phyloP scores from a whole-genome alignment of 2,113 vertebrate species.

The Eupsittula cactorum region DNA sequence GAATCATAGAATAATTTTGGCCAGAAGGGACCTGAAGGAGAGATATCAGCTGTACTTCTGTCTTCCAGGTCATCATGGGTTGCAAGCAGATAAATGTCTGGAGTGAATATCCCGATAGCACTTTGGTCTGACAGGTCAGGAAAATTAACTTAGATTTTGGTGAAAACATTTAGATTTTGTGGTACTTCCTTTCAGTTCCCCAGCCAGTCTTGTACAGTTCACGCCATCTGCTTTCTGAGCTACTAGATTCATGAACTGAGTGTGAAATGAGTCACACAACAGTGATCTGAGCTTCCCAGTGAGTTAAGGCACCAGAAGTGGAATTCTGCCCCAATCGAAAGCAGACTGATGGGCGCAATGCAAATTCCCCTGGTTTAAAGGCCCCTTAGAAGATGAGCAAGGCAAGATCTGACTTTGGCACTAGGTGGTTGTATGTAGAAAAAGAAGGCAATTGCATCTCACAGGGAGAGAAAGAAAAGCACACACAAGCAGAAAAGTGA shows the following conservation, averaged over 20 bases:
- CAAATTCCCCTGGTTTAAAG: neutral
- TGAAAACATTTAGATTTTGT: neutral
- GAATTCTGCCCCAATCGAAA: neutral
- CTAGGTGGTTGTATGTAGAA: neutral
- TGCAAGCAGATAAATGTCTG: neutral
- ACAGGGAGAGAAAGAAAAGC: neutral
- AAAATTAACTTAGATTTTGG: neutral
- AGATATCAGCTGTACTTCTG: neutral
- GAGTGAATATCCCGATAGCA: neutral
- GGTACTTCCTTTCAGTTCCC: neutral
- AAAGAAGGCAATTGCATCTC: neutral
- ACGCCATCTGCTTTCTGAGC: neutral
- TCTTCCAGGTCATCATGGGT: neutral
- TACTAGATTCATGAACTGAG: neutral
- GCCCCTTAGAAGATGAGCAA: neutral
- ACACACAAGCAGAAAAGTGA: neutral
- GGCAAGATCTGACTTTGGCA: neutral
- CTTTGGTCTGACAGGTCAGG: neutral
- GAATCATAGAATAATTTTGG: neutral
- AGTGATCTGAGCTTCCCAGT: neutral
- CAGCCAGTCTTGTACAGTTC: neutral
- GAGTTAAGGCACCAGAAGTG: neutral
- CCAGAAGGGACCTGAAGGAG: neutral
- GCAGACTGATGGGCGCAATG: neutral
- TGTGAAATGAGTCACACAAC: neutral